Conservation (phyloP, 2,797 vertebrate species). For the Enteromius mattozi region DNA sequence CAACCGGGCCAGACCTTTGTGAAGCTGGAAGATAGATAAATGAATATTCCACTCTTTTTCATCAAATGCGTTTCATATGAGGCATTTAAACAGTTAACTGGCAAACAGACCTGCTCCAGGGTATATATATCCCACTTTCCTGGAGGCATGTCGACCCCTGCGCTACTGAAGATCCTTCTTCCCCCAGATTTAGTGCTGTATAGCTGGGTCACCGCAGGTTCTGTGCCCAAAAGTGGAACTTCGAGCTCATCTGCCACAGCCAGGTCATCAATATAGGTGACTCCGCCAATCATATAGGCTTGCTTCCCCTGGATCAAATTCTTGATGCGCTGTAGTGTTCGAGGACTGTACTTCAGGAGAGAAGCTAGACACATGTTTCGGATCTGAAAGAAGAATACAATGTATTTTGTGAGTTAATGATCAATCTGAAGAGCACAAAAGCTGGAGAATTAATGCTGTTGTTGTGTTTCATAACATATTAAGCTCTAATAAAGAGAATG, state of each 20-base stretch:
- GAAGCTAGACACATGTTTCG: constrained; percentile 82
- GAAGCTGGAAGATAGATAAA: constrained; percentile 74
- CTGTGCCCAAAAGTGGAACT: constrained; percentile 85
- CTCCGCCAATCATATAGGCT: constrained; percentile 84
- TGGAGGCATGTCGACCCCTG: constrained; percentile 81
- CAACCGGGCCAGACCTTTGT: constrained; percentile 78
- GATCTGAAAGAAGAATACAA: constrained; percentile 61
- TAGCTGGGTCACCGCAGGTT: constrained; percentile 81
- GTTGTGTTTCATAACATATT: not conserved
- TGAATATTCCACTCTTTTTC: not conserved
- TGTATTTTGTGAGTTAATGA: not conserved
- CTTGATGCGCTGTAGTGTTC: constrained; percentile 82
- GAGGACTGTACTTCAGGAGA: constrained; percentile 88
- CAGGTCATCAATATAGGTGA: constrained; percentile 86
- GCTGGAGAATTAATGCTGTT: not conserved
- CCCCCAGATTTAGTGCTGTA: constrained; percentile 86
- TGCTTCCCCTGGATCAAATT: constrained; percentile 80
- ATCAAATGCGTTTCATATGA: not conserved
- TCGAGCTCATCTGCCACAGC: constrained; percentile 86
- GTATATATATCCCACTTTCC: constrained; percentile 79
- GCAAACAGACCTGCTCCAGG: constrained; percentile 78
- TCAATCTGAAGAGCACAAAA: constrained; percentile 11
- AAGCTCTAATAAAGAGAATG: constrained; percentile 16
- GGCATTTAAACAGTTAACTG: not conserved
- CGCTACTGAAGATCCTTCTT: constrained; percentile 80